Evolutionary conservation across 2,113 vertebrate species (phyloP), one percentile per base, ranked within the genome.

Genomic region (Eubucco bourcierii): DNA sequence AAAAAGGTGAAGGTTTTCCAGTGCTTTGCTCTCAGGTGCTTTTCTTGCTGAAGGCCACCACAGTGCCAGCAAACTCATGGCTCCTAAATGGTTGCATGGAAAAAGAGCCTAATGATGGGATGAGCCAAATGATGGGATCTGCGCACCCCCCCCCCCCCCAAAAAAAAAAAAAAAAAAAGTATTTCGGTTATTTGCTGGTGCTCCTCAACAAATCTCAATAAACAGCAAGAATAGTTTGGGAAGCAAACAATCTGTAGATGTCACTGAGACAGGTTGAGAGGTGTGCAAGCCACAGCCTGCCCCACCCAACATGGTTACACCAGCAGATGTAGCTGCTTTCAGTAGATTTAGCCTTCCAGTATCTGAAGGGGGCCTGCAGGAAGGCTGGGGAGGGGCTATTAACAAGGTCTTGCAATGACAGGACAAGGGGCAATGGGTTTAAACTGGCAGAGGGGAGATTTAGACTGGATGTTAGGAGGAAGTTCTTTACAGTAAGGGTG

Each of bases 1-100:
- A 41, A 83, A 79, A 68, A 23, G 27, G 39, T 70, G 13, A 28
- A 86, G 44, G 68, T 33, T 79, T 68, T 29, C 50, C 37, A 27
- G 37, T 15, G 58, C 33, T 83, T 80, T 90, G 29, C 55, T 84
- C n/a, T 87, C 71, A 85, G 80, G 81, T 88, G 47, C 33, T 77
- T 67, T 56, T 4, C 61, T 82, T 0, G 0, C n/a, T 71, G 90
- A 68, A 90, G 76, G 76, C 60, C 75, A 85, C 46, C 3, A 3
- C 33, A 37, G 41, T 4, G 9, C 56, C 85, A 91, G 56, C 24
- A 64, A 80, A 90, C 21, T 28, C 1, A 8, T 29, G 47, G 64
- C 52, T 89, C n/a, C 85, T 77, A 47, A 64, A 65, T 17, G 71
- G 29, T 71, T 84, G 55, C 50, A 44, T 0, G 2, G 29, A 90